Evolutionary conservation across 2,797 vertebrate genomes (phyloP).

Genomic region (Anguilla marmorata): DNA sequence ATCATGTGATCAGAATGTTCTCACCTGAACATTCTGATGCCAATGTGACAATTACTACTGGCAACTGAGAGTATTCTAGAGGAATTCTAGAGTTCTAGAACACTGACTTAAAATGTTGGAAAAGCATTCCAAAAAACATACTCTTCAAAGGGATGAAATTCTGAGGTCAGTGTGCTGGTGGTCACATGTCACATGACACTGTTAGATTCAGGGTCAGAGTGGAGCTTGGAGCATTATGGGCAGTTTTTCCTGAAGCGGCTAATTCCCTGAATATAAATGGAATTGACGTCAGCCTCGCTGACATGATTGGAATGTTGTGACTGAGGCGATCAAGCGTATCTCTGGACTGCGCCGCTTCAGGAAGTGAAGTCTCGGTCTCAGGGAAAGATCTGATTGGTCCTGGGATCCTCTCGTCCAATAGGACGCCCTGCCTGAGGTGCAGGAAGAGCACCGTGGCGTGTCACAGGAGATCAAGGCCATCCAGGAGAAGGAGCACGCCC

Average conservation of each 20-base stretch:
- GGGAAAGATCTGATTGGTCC: not conserved
- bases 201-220: no score
- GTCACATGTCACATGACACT: no score
- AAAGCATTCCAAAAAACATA: no score
- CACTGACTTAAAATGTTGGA: no score
- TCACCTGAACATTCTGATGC: no score
- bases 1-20: no score
- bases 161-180: no score
- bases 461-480: constrained; percentile 80
- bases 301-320: not conserved
- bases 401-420: constrained; percentile 50
- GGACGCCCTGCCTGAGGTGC: constrained; percentile 79
- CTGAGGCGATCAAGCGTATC: not conserved
- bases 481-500: constrained; percentile 80
- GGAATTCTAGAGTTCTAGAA: no score
- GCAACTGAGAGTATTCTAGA: no score
- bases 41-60: no score
- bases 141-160: no score
- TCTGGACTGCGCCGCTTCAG: not conserved
- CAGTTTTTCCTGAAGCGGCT: not conserved
- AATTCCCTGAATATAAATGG: not conserved
- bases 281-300: not conserved
- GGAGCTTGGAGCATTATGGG: no score
- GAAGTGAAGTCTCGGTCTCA: not conserved
- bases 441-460: constrained; percentile 77